phyloP scores from a whole-genome alignment of 2,888 invertebrate species.

The Leucoma salicis region DNA sequence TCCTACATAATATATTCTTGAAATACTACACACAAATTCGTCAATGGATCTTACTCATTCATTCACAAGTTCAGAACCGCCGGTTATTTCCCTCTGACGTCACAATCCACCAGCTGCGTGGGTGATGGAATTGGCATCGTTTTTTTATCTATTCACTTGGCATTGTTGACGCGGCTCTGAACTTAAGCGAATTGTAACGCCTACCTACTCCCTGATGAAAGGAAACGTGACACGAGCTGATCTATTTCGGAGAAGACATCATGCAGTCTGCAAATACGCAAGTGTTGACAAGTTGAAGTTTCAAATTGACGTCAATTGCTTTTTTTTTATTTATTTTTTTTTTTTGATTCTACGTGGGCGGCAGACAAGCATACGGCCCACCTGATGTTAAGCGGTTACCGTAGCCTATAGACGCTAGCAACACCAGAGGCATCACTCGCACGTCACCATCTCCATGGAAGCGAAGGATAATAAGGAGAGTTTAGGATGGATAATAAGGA shows the following conservation, averaged over 20 bases:
- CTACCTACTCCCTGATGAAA: slow-evolving; percentile 6
- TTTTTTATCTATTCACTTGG: slow-evolving; percentile 25
- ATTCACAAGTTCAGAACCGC: slow-evolving; percentile 23
- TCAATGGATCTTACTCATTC: slow-evolving; percentile 11
- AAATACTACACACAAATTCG: slow-evolving; percentile 2
- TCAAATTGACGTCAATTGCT: not conserved
- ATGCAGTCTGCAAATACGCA: not conserved
- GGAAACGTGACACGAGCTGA: slow-evolving; percentile 13
- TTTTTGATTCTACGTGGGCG: too few species aligned
- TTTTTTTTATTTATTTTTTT: too few species aligned
- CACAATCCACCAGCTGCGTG: slow-evolving; percentile 30
- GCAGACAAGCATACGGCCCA: too few species aligned
- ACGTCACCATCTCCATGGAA: too few species aligned
- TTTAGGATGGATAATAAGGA: too few species aligned
- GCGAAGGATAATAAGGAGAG: too few species aligned
- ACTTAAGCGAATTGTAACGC: slow-evolving; percentile 16
- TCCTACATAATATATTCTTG: too few species aligned
- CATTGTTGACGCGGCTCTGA: slow-evolving; percentile 25
- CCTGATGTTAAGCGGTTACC: too few species aligned
- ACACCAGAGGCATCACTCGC: too few species aligned
- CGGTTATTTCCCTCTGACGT: slow-evolving; percentile 41
- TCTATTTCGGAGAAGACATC: not conserved
- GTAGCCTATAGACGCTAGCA: too few species aligned
- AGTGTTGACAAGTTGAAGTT: not conserved
- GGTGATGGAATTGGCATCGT: slow-evolving; percentile 40